Base-by-base conservation (phyloP, 2,888 invertebrate genomes). In the Anorthoa munda region DNA sequence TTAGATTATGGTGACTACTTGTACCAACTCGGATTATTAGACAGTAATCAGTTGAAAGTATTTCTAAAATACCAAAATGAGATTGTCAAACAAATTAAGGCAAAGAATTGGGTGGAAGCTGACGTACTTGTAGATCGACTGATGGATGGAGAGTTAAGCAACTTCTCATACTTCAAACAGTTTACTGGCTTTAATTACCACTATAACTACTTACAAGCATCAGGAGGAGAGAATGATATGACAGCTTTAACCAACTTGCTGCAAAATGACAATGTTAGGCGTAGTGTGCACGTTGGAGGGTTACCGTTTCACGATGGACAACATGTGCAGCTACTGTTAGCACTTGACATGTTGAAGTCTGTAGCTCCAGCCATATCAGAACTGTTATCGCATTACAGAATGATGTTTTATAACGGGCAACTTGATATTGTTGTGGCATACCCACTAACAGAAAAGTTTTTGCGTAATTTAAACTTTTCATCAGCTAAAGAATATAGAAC, bases 161-260 rank as follows among this genome's bases (percentile, higher is more conserved):
- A 94, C 69, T 89, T 85, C 26, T 95, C 95, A 17, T 94, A 92
- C 61, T 98, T 98, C 88, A 97, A 96, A 89, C 97, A 97, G 80
- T 94, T 96, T 51, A 98, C 98, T 9, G 98, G 98, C 0, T 98
- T 98, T 75, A 91, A 97, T n/a, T 97, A 97, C 87, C 98, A 98
- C 86, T 98, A 97, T 89, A 98, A 98, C 89, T 97, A 97, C 87
- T 90, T 98, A 23, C 91, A 97, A 61, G 76, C 93, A 0, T 92
- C 97, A 0, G 92, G 95, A 0, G 92, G 95, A 9, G 96, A 97
- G 21, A 91, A 93, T 2, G 95, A 97, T 63, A 91, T 93, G 63
- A 93, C 95, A 23, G 89, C 94, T 2, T 93, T 94, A 50, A 82
- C 84, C 0, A 74, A 91, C n/a, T 83, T 95, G 26, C 83, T 96